phyloP scores from a whole-genome alignment of 2,888 invertebrate species.

The Barypeithes pellucidus region DNA sequence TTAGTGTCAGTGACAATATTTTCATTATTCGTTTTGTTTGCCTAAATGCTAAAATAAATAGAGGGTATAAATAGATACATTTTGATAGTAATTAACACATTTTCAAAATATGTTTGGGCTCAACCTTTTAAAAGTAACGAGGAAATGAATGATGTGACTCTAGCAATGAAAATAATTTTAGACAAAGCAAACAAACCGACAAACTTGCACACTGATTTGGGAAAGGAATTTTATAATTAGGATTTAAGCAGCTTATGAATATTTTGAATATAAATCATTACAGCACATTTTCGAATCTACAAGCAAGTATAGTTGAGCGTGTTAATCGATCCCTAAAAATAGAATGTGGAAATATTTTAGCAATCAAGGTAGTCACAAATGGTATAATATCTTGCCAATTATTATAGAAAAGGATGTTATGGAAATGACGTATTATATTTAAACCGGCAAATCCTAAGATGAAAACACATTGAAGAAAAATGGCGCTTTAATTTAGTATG shows the following conservation, averaged over 20 bases:
- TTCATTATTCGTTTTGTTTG: no score
- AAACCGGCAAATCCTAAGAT: no score
- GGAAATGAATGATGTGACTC: not conserved
- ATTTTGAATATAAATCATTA: not conserved
- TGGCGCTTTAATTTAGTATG: no score
- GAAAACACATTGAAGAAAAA: no score
- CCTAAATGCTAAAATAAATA: constrained; percentile 1
- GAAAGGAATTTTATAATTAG: not conserved
- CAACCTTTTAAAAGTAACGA: not conserved
- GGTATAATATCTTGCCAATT: not conserved
- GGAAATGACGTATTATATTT: no score
- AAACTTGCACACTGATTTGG: not conserved
- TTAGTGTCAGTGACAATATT: no score
- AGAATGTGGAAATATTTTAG: constrained; percentile 2
- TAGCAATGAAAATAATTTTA: constrained; percentile 5
- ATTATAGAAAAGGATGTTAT: not conserved
- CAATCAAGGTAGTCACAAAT: not conserved
- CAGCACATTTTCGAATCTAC: not conserved
- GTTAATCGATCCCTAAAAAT: not conserved
- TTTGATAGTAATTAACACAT: not conserved
- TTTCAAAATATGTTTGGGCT: constrained; percentile 1
- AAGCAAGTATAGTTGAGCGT: constrained; percentile 1
- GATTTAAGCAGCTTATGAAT: not conserved
- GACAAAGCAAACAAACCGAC: not conserved
- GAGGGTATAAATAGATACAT: not conserved